phyloP scores from a whole-genome alignment of 2,888 invertebrate species.

The Allacma fusca region DNA sequence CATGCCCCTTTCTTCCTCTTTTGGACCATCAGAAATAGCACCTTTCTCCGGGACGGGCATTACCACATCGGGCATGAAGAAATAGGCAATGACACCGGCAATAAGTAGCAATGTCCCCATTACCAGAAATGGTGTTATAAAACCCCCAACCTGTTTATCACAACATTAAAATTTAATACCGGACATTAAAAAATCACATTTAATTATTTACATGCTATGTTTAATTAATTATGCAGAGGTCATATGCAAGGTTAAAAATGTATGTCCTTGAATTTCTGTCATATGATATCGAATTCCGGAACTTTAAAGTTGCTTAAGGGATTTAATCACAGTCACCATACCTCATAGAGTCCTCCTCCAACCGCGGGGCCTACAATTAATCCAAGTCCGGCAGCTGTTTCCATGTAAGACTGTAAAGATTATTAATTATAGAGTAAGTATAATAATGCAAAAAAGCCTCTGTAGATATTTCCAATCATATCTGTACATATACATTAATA shows the following conservation, averaged over 20 bases:
- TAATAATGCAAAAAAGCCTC: slow-evolving; percentile 23
- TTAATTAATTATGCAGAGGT: too few species aligned
- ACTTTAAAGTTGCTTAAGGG: too few species aligned
- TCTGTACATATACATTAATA: too few species aligned
- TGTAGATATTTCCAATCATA: not conserved
- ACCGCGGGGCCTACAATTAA: slow-evolving; percentile 65
- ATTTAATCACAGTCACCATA: too few species aligned
- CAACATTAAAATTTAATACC: not conserved
- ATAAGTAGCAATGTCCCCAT: slow-evolving; percentile 64
- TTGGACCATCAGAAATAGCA: slow-evolving; percentile 25
- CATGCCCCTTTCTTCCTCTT: slow-evolving; percentile 65
- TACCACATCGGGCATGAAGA: slow-evolving; percentile 66
- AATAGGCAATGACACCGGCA: slow-evolving; percentile 63
- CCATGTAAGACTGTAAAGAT: slow-evolving; percentile 63
- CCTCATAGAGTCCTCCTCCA: slow-evolving; percentile 63
- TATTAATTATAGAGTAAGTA: slow-evolving; percentile 11
- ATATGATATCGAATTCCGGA: too few species aligned
- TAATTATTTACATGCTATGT: too few species aligned
- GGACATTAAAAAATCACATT: too few species aligned
- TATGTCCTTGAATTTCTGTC: too few species aligned
- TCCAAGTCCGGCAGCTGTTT: slow-evolving; percentile 65
- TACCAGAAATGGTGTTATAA: slow-evolving; percentile 64
- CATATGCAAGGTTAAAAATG: too few species aligned
- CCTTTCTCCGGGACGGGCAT: slow-evolving; percentile 39
- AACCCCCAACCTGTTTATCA: slow-evolving; percentile 64